These are phyloP conservation scores for Ictalurus furcatus DNA, from an alignment of 2,113 vertebrate species.

Conservation along the genomic window DNA sequence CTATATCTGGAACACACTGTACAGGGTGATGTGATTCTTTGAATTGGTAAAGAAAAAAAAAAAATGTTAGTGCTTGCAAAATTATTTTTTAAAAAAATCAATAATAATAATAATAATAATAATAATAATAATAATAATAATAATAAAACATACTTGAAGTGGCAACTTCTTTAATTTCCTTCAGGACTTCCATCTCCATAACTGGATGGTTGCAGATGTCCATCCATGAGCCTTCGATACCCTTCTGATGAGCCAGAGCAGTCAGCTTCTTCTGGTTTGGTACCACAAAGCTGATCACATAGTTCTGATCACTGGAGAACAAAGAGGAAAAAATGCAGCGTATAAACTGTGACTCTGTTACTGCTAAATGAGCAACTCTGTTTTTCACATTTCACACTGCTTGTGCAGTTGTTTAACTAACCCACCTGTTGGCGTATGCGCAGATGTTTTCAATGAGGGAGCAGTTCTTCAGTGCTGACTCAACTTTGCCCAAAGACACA, in stretches of 20 bases:
- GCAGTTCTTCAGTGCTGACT: constrained; percentile 92
- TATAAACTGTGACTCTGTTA: not conserved
- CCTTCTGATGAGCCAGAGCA: constrained; percentile 81
- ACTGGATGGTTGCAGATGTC: constrained; percentile 90
- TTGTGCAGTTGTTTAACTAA: not conserved
- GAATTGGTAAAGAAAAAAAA: not conserved
- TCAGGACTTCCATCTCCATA: constrained; percentile 90
- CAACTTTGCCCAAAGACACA: constrained; percentile 95
- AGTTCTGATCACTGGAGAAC: constrained; percentile 87
- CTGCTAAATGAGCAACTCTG: not conserved
- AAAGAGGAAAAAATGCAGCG: not conserved
- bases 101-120: not conserved
- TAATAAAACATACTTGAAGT: constrained; percentile 80
- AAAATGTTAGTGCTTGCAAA: too few species aligned
- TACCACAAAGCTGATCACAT: constrained; percentile 98
- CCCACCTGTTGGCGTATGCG: constrained; percentile 95
- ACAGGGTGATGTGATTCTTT: not conserved
- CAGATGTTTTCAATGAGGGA: constrained; percentile 95
- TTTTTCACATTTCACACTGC: not conserved
- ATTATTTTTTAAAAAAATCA: too few species aligned
- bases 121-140: not conserved
- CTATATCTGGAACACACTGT: not conserved
- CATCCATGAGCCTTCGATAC: constrained; percentile 81
- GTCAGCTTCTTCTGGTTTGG: constrained; percentile 91
- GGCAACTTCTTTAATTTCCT: constrained; percentile 88